A percentile compares a stretch with the other conserved stretches of the same genome.
Evolutionary conservation across 2,113 vertebrate genomes (phyloP).

Genomic region (Anser cygnoides): DNA sequence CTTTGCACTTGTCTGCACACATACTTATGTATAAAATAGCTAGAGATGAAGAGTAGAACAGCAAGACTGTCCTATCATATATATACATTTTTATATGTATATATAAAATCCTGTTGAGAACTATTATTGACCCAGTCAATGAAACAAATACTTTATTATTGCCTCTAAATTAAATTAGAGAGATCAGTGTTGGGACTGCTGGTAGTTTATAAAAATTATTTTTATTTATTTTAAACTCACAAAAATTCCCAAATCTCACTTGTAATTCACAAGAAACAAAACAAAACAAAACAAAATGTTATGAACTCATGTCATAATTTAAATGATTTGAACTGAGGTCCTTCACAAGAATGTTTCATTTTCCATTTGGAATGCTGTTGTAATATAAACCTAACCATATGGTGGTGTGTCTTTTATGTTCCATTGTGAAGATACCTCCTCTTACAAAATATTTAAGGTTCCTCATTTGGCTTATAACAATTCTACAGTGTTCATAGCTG

Average conservation of each 20-base stretch:
- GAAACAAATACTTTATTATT: not conserved
- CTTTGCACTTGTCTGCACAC: not conserved
- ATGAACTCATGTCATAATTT: not conserved
- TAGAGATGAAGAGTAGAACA: not conserved
- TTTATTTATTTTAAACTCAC: not conserved
- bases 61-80: not conserved
- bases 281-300: not conserved
- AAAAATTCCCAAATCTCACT: not conserved
- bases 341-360: not conserved
- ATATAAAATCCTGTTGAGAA: not conserved
- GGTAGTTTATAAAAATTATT: not conserved
- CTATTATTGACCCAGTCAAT: not conserved
- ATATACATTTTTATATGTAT: too few species aligned
- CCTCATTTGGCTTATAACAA: not conserved
- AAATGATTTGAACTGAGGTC: not conserved
- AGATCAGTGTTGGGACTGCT: not conserved
- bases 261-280: not conserved
- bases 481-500: not conserved
- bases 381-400: not conserved
- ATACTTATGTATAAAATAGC: not conserved
- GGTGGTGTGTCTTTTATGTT: not conserved
- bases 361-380: not conserved
- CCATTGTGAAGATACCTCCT: not conserved
- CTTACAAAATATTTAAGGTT: not conserved
- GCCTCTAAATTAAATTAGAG: not conserved